Evolutionary conservation across 1,140 invertebrate genomes (phyloP), one percentile per base, ranked within the genome.

Genomic region (Epicauta chinensis): DNA sequence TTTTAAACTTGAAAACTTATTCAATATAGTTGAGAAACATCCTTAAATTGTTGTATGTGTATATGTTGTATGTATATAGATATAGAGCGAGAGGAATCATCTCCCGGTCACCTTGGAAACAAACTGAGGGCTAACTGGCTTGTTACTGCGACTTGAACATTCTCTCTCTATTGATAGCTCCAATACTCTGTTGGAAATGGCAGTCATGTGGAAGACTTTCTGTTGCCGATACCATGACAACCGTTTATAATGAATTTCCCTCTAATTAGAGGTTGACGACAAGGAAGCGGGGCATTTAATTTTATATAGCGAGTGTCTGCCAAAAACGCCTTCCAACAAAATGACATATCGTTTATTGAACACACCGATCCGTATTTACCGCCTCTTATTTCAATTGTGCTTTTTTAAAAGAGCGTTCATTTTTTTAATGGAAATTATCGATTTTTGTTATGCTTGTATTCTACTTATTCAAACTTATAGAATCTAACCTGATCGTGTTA

Each of bases 31-130:
- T 51, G 50, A 41, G 54, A 54, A 47, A 42, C 51, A 57, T 44
- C 55, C 40, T 41, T 16, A 53, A 52, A 42, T 40, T 49, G 54
- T 51, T 56, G 56, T 59, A 54, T 39, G 36, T 49, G 48, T 49
- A 4, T n/a, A 43, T 34, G n/a, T 34, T 7, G 7, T 34, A 9
- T n/a, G n/a, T 9, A 34, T 34, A 7, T 9, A 34, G 7, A 34
- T 34, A 9, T 9, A 9, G 7, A 9, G n/a, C n/a, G 31, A 9
- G 7, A n/a, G 31, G 7, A 34, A 12, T 37, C 23, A 23, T 5
- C 23, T 23, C 4, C 36, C 44, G 44, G 44, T 46, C 44, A 46
- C 44, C 44, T 32, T 34, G 44, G 44, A 34, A 46, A 46, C 44
- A 35, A 46, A 46, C 44, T 46, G 31, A 36, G 37, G 31, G 38